Conservation (phyloP, 2,888 invertebrate species). For the Dryococelus australis region DNA sequence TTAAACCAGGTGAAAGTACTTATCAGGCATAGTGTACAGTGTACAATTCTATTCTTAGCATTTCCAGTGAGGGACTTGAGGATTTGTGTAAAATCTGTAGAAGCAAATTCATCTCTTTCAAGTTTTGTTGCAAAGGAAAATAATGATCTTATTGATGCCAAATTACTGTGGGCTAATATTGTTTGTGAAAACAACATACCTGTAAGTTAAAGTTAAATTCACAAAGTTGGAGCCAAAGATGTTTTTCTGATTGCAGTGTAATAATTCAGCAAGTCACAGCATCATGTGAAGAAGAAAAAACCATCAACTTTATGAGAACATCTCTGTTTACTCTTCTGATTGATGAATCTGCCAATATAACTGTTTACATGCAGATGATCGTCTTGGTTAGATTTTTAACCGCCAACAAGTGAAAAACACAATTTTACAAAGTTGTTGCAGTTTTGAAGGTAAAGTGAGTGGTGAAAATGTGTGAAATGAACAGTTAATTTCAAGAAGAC, state of each 20-base stretch:
- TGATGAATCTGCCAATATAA: not conserved
- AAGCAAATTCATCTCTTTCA: constrained; percentile 24
- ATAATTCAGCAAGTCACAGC: too few relatives aligned
- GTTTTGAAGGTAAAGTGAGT: not conserved
- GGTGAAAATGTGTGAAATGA: not conserved
- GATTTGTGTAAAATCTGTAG: not conserved
- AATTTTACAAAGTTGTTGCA: not conserved
- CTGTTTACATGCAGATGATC: not conserved
- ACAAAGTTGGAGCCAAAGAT: not conserved
- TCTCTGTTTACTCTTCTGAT: not conserved
- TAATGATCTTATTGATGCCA: not conserved
- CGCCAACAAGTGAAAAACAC: not conserved
- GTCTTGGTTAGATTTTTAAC: not conserved
- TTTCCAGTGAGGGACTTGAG: not conserved
- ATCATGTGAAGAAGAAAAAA: too few relatives aligned
- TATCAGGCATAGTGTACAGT: not conserved
- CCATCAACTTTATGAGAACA: not conserved
- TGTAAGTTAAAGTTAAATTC: not conserved
- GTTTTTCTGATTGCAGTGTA: too few relatives aligned
- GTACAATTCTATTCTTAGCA: not conserved
- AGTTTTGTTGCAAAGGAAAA: constrained; percentile 29
- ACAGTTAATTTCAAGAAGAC: not conserved
- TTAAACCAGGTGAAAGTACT: not conserved
- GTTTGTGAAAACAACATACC: not conserved
- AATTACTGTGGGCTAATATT: not conserved